These are phyloP conservation scores for Chrysopilus asiliformis DNA, from an alignment of 2,888 invertebrate species.

Conservation along the genomic window DNA sequence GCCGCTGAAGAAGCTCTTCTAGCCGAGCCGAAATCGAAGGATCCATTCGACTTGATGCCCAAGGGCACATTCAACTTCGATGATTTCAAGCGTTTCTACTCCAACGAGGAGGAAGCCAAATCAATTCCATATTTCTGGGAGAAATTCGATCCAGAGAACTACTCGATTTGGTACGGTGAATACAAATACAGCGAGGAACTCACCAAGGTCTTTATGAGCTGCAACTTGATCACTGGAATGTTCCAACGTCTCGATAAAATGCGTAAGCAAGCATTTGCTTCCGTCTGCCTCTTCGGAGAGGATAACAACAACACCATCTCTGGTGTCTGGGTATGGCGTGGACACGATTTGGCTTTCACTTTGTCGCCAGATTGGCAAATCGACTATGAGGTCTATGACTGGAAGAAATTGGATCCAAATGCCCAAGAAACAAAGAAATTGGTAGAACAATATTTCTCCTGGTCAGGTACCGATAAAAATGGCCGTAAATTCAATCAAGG, in stretches of 20 bases:
- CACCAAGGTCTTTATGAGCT: constrained; percentile 90
- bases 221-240: constrained; percentile 96
- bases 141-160: constrained; percentile 91
- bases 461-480: constrained; percentile 72
- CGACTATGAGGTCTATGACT: constrained; percentile 91
- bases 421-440: constrained; percentile 70
- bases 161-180: constrained; percentile 94
- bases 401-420: constrained; percentile 83
- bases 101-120: constrained; percentile 85
- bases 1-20: constrained; percentile 54
- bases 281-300: constrained; percentile 82
- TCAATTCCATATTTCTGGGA: constrained; percentile 98
- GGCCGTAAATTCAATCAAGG: constrained; percentile 96
- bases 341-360: constrained; percentile 85
- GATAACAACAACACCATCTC: constrained; percentile 89
- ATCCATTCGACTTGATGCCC: constrained; percentile 83
- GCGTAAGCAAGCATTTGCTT: constrained; percentile 92
- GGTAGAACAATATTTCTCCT: constrained; percentile 80
- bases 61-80: constrained; percentile 91
- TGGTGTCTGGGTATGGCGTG: constrained; percentile 97
- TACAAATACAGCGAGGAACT: constrained; percentile 94
- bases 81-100: constrained; percentile 93
- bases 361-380: constrained; percentile 87
- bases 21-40: constrained; percentile 69
- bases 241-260: constrained; percentile 96